Evolutionary conservation across 2,888 invertebrate genomes (phyloP).

Genomic region (Dastarcus helophoroides): DNA sequence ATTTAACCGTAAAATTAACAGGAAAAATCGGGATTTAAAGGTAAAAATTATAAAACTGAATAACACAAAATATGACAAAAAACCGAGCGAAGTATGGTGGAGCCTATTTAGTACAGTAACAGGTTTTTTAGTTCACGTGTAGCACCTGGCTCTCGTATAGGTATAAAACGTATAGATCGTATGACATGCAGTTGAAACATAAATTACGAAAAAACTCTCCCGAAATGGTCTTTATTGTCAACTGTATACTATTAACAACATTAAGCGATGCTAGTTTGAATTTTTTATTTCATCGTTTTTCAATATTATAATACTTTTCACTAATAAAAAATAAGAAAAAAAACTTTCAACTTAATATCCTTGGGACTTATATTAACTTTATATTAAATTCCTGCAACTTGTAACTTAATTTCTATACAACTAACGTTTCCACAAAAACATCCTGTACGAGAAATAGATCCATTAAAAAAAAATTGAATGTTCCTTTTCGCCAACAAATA

Average conservation of each 20-base stretch:
- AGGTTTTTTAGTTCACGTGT: too few relatives aligned
- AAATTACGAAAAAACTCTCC: slow-evolving; percentile 24
- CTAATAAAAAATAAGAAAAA: slow-evolving; percentile 37
- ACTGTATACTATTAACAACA: slow-evolving; percentile 38
- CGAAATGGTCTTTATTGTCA: slow-evolving; percentile 41
- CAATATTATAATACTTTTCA: slow-evolving; percentile 39
- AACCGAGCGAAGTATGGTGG: too few relatives aligned
- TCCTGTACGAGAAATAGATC: slow-evolving; percentile 20
- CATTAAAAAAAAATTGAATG: too few relatives aligned
- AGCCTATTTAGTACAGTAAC: too few relatives aligned
- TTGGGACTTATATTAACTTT: slow-evolving; percentile 36
- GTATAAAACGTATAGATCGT: too few relatives aligned
- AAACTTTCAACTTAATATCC: slow-evolving; percentile 34
- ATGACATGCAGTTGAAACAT: too few relatives aligned
- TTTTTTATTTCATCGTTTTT: slow-evolving; percentile 39
- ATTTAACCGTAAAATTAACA: too few relatives aligned
- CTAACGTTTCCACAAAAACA: slow-evolving; percentile 35
- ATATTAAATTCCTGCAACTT: slow-evolving; percentile 33
- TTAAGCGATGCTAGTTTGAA: slow-evolving; percentile 39
- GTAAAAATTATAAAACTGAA: too few relatives aligned
- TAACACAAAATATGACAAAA: too few relatives aligned
- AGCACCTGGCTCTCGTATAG: too few relatives aligned
- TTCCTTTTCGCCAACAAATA: slow-evolving; percentile 22
- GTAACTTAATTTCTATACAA: slow-evolving; percentile 32
- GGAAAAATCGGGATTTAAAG: too few relatives aligned